Conservation (phyloP, 2,888 invertebrate species). For the Tiphia femorata region DNA sequence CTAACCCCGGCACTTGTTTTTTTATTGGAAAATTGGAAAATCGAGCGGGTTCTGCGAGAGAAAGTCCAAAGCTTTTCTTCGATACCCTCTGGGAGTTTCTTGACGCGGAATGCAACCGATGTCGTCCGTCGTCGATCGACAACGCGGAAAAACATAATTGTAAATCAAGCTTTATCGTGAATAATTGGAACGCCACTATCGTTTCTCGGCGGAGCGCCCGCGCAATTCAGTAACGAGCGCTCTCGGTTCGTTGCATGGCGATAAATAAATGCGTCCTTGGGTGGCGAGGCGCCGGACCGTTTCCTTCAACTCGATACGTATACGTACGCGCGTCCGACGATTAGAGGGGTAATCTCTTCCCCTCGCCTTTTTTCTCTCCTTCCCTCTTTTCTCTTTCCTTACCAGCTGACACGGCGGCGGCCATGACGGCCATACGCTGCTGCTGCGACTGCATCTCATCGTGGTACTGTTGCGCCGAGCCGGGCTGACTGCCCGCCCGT, state of each 20-base stretch:
- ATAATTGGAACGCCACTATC: conserved; percentile 49
- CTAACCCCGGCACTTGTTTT: too few species aligned
- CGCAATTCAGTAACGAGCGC: conserved; percentile 8
- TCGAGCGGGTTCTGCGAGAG: too few species aligned
- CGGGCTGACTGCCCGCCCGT: conserved; percentile 63
- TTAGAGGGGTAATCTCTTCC: not conserved
- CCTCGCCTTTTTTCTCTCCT: not conserved
- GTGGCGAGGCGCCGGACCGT: conserved; percentile 2
- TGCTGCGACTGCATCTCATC: conserved; percentile 77
- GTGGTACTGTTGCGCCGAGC: conserved; percentile 66
- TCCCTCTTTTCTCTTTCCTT: conserved; percentile 27
- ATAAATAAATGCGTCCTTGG: conserved; percentile 33
- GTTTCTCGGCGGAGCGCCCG: conserved; percentile 23
- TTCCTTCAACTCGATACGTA: not conserved
- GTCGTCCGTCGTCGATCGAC: too few species aligned
- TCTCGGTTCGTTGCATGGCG: conserved; percentile 31
- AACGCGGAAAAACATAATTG: conserved; percentile 35
- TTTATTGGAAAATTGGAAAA: too few species aligned
- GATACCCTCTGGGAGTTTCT: too few species aligned
- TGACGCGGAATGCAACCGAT: too few species aligned
- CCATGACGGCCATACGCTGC: conserved; percentile 67
- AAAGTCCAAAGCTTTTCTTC: too few species aligned
- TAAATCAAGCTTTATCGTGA: conserved; percentile 42
- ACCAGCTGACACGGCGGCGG: conserved; percentile 67
- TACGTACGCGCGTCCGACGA: not conserved